These are phyloP conservation scores for Chloropsis cyanopogon DNA, from an alignment of 2,113 vertebrate genomes.

Conservation along the genomic window DNA sequence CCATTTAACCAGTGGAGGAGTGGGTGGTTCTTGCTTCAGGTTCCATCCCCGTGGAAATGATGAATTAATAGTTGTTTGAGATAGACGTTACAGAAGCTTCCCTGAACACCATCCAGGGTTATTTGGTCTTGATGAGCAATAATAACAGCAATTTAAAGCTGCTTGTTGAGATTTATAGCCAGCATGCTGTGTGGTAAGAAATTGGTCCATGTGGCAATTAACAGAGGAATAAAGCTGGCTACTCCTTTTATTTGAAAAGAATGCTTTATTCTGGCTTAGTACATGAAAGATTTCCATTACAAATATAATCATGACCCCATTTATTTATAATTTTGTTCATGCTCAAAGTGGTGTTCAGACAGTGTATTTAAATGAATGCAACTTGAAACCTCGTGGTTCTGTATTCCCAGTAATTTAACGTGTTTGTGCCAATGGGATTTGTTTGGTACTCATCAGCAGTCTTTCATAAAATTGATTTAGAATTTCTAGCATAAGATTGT, in stretches of 20 bases:
- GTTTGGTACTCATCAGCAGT: neutral
- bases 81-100: neutral
- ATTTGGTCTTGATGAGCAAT: constrained; percentile 41
- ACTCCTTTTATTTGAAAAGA: neutral
- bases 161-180: constrained; percentile 39
- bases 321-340: neutral
- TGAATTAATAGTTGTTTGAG: constrained; percentile 16
- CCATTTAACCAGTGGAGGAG: neutral
- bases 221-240: constrained; percentile 4
- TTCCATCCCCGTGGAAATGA: constrained; percentile 35
- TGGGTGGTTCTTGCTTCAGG: neutral
- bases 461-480: neutral
- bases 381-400: neutral
- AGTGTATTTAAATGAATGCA: neutral
- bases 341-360: neutral
- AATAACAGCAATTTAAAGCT: constrained; percentile 33
- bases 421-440: neutral
- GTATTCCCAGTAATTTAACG: neutral
- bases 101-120: neutral
- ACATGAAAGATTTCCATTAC: neutral
- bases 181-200: constrained; percentile 1
- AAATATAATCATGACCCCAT: neutral
- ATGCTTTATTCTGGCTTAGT: neutral
- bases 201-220: neutral
- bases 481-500: neutral